Base-by-base conservation (phyloP, 2,797 vertebrate genomes). In the Anabacerthia variegaticeps region DNA sequence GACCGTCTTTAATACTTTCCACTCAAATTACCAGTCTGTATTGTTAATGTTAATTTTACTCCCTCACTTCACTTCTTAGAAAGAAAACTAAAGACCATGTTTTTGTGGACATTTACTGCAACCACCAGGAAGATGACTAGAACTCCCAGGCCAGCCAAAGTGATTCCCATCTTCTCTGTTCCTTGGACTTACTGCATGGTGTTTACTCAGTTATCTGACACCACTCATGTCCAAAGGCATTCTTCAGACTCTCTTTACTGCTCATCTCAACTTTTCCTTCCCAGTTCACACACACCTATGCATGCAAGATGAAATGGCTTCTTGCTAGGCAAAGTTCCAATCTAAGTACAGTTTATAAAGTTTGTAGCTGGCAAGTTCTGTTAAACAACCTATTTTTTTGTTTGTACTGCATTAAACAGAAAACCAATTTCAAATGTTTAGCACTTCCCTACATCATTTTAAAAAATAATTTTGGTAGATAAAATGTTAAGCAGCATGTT, bases 391-490 rank as follows among this genome's bases (percentile, higher is more conserved):
- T 22, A 11, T 23, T 80, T 66, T 92, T 82, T 89, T 92, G 63
- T 89, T 82, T 2, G 3, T 41, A 59, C 28, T 61, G 52, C 79
- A 88, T 96, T 96, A 94, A 95, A 89, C 68, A 96, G 82, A 89
- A 96, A 96, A 95, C 17, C 54, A 79, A 93, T 49, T 93, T 81
- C 68, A 93, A 90, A 89, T 82, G 59, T 92, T 96, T 88, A 52
- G 37, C 22, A 89, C 88, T 87, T 93, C 34, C 52, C 48, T 58
- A 49, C 73, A 87, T 76, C 2, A 65, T 66, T 89, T 74, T 2
- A 14, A 5, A 59, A 81, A 96, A 86, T 62, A 81, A 91, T 86
- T 56, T 52, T 83, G 55, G 32, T 48, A 93, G 79, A 94, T 61
- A 91, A 90, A 74, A 78, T 36, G 49, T 90, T 86, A 90, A 76